Evolutionary conservation across 2,797 vertebrate genomes (phyloP), one percentile per base, ranked within the genome.

Genomic region (Anguilla obscura): DNA sequence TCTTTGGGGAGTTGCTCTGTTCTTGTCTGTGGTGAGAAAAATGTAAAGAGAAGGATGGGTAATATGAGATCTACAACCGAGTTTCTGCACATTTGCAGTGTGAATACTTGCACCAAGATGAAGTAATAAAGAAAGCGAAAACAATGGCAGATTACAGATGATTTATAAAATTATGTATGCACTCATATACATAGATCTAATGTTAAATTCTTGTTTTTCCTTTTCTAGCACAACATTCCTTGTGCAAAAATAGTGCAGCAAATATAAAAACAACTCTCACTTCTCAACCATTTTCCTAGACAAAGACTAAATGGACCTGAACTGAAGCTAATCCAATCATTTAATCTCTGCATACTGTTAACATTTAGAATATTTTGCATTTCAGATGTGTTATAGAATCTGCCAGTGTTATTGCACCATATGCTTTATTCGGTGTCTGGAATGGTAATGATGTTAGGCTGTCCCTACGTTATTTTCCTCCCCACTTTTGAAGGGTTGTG

Each of bases 41-140:
- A 87, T 71, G 16, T 48, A 33, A 48, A 84, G 5, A 27, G 66
- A 76, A 88, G 40, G 40, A 80, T 63, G 33, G 60, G 84, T 80
- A 85, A 85, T 56, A 48, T 63, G 48, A 82, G 16, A 84, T 14
- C 24, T 58, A n/a, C 54, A 33, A 27, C 21, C 50, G 1, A 52
- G 71, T 84, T 58, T 83, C 69, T 88, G 54, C 36, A 48, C 66
- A 85, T 82, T 85, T 87, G 86, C 45, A 60, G 80, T 85, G 54
- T 85, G 87, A 76, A 40, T 48, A 36, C 69, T 85, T 74, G 36
- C 52, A 69, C n/a, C 33, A 80, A 80, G 71, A 56, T 69, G 12
- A 33, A 30, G 69, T 80, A 85, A 27, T 69, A 85, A 85, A 30
- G 60, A 50, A 88, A 86, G 45, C 33, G 54, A 79, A 45, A 79